Conservation (phyloP, 2,797 vertebrate species). For the Meriones psammophilus region DNA sequence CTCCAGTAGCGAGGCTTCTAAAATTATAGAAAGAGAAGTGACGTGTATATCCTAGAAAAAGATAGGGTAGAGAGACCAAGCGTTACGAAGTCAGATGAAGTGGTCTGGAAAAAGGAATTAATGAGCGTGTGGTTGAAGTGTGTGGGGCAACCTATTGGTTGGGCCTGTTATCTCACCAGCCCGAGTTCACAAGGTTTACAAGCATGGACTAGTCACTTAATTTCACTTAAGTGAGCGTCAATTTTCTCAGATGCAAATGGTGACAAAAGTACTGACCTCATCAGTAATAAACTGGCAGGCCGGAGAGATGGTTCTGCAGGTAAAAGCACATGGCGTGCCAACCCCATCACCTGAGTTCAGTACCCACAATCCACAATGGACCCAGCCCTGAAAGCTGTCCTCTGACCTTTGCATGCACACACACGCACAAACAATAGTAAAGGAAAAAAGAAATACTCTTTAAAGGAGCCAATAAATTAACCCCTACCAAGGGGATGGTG, state of each 20-base stretch:
- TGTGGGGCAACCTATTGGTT: background rate
- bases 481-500: background rate
- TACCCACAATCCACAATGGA: background rate
- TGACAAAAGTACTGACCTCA: background rate
- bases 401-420: background rate
- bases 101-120: background rate
- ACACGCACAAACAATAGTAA: background rate
- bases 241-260: background rate
- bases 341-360: background rate
- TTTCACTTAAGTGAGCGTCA: background rate
- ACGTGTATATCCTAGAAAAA: background rate
- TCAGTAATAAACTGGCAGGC: background rate
- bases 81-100: background rate
- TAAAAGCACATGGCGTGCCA: background rate
- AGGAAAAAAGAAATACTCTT: background rate
- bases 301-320: background rate
- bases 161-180: background rate
- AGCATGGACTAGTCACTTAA: background rate
- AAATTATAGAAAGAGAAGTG: background rate
- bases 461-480: slow-evolving; percentile 12
- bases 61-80: background rate
- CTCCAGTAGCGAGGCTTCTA: background rate
- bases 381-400: background rate
- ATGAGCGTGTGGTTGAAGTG: background rate
- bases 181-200: background rate